Evolutionary conservation across 53 echinoderm and acorn worm genomes (phyloP), one percentile per base, ranked within the genome.

Genomic region (Actinopyga echinites): DNA sequence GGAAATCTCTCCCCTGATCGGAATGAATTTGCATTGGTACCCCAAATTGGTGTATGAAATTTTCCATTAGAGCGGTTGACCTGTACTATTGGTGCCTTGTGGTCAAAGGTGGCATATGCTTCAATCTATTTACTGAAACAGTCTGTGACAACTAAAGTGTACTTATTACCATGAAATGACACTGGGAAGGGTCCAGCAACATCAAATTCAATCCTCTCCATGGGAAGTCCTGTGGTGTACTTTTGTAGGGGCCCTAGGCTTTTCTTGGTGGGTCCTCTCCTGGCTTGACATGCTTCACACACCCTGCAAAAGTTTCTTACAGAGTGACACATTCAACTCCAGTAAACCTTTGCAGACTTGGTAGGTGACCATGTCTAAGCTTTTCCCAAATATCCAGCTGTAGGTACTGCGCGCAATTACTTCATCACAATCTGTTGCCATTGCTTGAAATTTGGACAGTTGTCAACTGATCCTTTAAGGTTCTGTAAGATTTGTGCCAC

Each of bases 301-400:
- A 52, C 65, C 40, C 89, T 53, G 8, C 86, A 49, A 34, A 13
- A 68, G 21, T 80, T 79, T 11, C 82, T 40, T 5, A 91, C 56
- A 58, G 89, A 91, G 5, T 36, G 58, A 29, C 79, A 30, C 91
- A 91, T 86, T 35, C 87, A 75, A 17, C 55, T 45, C 91, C 89
- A 91, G 73, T 83, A 91, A 24, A 83, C 89, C 3, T 82, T 24
- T 10, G 86, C 81, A 21, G 61, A 78, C 36, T 68, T 79, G 11
- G 37, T 13, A 8, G 33, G 31, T 0, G 38, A 36, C 56, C 88
- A 69, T 13, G 91, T 94, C 43, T 89, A 83, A 7, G 57, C 64
- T 26, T 82, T 64, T 57, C 91, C 91, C 44, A 93, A 68, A 62
- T 94, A 91, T 0, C 87, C 94, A 30, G 82, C 86, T 11, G 84